A percentile compares a stretch with the other conserved stretches of the same genome.
Evolutionary conservation across 2,797 vertebrate genomes (phyloP).

Genomic region (Notoglanidium macrostoma): DNA sequence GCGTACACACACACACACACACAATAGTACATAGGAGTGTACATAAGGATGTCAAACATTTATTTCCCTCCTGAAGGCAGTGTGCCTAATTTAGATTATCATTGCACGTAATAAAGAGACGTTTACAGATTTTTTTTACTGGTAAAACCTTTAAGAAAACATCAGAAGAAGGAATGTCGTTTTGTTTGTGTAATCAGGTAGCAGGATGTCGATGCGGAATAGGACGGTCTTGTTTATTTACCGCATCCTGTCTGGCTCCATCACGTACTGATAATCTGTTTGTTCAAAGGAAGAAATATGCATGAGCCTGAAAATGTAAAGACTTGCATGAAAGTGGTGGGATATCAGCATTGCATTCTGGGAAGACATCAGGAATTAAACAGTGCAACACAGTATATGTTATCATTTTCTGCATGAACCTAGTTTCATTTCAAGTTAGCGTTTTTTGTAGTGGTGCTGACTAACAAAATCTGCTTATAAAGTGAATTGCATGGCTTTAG

Average conservation of each 20-base stretch:
- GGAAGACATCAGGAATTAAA: background rate
- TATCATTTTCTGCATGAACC: background rate
- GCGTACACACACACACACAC: background rate
- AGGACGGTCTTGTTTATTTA: conserved; percentile 23
- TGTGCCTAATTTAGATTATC: background rate
- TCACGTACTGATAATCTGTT: background rate
- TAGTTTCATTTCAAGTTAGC: background rate
- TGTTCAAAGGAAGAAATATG: background rate
- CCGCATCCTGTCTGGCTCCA: background rate
- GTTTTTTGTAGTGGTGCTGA: background rate
- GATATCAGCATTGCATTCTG: background rate
- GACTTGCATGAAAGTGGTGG: background rate
- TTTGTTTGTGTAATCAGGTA: background rate
- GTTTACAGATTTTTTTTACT: no score
- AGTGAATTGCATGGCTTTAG: background rate
- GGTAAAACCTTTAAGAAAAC: background rate
- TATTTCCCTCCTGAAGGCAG: background rate
- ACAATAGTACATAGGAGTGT: background rate
- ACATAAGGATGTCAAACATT: background rate
- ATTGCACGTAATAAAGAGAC: background rate
- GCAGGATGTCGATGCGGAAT: background rate
- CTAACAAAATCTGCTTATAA: background rate
- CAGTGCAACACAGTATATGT: background rate
- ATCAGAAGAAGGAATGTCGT: background rate
- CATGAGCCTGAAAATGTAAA: background rate